phyloP scores from a whole-genome alignment of 2,113 vertebrate genomes.

The Lasiurus borealis region DNA sequence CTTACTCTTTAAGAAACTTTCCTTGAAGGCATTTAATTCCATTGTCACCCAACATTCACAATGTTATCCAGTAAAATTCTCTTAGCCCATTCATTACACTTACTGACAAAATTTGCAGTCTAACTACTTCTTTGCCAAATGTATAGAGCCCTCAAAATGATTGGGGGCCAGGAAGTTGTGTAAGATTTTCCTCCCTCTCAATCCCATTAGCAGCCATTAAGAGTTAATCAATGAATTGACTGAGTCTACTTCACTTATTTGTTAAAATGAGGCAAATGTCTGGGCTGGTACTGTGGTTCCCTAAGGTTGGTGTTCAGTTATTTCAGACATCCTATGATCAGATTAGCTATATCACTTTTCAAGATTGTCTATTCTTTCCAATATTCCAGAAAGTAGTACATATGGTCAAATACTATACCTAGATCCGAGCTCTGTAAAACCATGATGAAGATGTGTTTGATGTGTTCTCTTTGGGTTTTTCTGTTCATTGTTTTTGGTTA shows the following conservation, averaged over 20 bases:
- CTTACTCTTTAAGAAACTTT: background rate
- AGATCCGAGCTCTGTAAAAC: background rate
- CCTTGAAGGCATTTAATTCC: background rate
- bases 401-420: background rate
- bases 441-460: background rate
- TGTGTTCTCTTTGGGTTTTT: background rate
- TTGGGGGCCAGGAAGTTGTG: background rate
- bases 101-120: background rate
- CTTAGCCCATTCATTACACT: background rate
- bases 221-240: background rate
- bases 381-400: background rate
- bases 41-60: background rate
- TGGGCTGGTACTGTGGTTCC: background rate
- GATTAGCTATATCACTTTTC: background rate
- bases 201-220: background rate
- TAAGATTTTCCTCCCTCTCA: background rate
- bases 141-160: background rate
- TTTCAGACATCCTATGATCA: background rate
- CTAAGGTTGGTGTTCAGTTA: background rate
- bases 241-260: background rate
- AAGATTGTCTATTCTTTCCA: background rate
- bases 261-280: constrained; percentile 11
- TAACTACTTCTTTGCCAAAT: constrained; percentile 46
- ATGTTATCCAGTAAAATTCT: background rate
- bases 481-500: constrained; percentile 21